Evolutionary conservation across 2,888 invertebrate species (phyloP).

Genomic region (Erebia aethiops): DNA sequence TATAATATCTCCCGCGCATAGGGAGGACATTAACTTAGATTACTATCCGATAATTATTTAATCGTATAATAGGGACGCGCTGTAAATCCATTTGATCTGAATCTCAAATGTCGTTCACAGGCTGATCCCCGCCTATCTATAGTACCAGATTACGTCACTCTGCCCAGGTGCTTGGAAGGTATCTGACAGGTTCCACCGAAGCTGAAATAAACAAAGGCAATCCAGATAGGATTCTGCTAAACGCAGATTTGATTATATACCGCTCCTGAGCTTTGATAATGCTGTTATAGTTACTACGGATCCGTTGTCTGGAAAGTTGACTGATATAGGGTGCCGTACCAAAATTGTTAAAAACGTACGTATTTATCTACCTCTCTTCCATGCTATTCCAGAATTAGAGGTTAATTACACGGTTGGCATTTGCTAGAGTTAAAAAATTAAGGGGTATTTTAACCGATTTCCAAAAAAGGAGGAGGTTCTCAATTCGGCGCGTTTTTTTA

Average conservation of each 20-base stretch:
- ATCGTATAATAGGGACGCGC: background rate
- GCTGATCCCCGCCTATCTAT: background rate
- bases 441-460: too few species aligned
- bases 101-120: conserved; percentile 5
- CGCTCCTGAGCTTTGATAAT: conserved; percentile 4
- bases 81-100: background rate
- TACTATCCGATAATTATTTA: background rate
- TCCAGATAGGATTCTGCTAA: conserved; percentile 5
- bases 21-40: too few species aligned
- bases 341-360: too few species aligned
- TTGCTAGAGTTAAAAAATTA: too few species aligned
- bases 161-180: background rate
- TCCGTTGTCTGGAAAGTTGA: background rate
- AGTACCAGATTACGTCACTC: background rate
- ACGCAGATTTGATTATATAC: conserved; percentile 1
- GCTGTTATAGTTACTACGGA: background rate
- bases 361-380: too few species aligned
- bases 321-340: background rate
- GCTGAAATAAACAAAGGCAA: conserved; percentile 10
- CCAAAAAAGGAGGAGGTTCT: too few species aligned
- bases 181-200: conserved; percentile 13
- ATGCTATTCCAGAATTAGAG: too few species aligned
- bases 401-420: too few species aligned
- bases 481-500: too few species aligned
- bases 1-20: too few species aligned